Conservation (phyloP, 1,140 invertebrate species). For the Oncopodura yosiiana region DNA sequence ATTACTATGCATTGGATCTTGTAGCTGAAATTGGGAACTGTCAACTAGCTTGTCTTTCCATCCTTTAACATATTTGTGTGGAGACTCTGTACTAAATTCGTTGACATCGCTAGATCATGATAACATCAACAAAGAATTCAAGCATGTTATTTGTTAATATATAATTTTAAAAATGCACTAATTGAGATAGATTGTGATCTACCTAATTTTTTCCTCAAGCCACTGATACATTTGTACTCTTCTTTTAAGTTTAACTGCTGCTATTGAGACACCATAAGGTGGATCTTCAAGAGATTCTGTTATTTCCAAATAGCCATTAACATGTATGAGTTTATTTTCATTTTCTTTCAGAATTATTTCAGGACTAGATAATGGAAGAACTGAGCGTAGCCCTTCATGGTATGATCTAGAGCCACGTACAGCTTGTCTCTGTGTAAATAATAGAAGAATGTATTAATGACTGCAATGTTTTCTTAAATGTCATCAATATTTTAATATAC, state of each 20-base stretch:
- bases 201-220: slow-evolving; percentile 62
- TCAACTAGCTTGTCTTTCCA: slow-evolving; percentile 74
- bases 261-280: slow-evolving; percentile 64
- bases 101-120: background rate
- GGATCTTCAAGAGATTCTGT: slow-evolving; percentile 70
- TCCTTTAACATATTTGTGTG: slow-evolving; percentile 54
- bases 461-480: background rate
- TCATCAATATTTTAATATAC: background rate
- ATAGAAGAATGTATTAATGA: background rate
- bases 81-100: background rate
- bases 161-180: background rate
- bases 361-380: slow-evolving; percentile 47
- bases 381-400: slow-evolving; percentile 56
- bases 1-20: slow-evolving; percentile 65
- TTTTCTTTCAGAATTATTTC: slow-evolving; percentile 50
- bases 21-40: slow-evolving; percentile 60
- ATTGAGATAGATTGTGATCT: slow-evolving; percentile 26
- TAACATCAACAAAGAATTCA: background rate
- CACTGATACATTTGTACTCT: slow-evolving; percentile 85
- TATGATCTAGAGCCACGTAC: slow-evolving; percentile 58
- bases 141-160: background rate
- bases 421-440: slow-evolving; percentile 50
- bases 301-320: slow-evolving; percentile 58
- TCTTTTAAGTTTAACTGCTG: slow-evolving; percentile 60
- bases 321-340: slow-evolving; percentile 64